Evolutionary conservation across 37 sponge, comb jelly and placozoan genomes (phyloP).

Genomic region (Petrosia ficiformis): DNA sequence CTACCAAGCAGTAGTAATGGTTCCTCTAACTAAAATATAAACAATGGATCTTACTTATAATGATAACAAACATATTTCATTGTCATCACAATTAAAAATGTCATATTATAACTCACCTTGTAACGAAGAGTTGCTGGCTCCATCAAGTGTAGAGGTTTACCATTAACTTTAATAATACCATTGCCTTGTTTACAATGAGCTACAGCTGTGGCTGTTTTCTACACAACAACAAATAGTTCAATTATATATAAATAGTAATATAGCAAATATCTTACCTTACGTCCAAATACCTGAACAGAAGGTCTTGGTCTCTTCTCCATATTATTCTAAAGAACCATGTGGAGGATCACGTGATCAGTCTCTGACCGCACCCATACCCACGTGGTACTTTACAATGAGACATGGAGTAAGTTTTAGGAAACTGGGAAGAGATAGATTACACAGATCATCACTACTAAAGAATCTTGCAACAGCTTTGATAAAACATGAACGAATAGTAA

Average conservation of each 20-base stretch:
- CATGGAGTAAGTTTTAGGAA: constrained; percentile 38
- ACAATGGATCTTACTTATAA: background rate
- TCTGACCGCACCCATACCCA: too few species aligned
- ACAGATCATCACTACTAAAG: constrained; percentile 51
- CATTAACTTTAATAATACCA: constrained; percentile 95
- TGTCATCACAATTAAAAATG: too few species aligned
- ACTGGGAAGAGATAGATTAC: constrained; percentile 35
- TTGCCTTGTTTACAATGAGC: constrained; percentile 93
- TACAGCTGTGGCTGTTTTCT: constrained; percentile 99
- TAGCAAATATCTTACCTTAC: constrained; percentile 55
- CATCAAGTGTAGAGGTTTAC: constrained; percentile 85
- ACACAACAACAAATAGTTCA: background rate
- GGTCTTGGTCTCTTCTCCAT: constrained; percentile 29
- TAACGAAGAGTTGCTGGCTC: constrained; percentile 85
- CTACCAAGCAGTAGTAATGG: constrained; percentile 91
- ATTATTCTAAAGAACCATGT: constrained; percentile 22
- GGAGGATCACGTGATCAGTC: constrained; percentile 34
- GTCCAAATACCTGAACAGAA: constrained; percentile 92
- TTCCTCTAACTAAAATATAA: constrained; percentile 73
- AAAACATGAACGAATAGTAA: constrained; percentile 80
- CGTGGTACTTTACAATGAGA: constrained; percentile 35
- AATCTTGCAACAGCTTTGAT: constrained; percentile 73
- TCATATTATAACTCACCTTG: constrained; percentile 62
- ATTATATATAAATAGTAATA: background rate
- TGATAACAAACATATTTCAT: too few species aligned